Base-by-base conservation (phyloP, 2,888 invertebrate genomes). In the Dryobotodes eremita region DNA sequence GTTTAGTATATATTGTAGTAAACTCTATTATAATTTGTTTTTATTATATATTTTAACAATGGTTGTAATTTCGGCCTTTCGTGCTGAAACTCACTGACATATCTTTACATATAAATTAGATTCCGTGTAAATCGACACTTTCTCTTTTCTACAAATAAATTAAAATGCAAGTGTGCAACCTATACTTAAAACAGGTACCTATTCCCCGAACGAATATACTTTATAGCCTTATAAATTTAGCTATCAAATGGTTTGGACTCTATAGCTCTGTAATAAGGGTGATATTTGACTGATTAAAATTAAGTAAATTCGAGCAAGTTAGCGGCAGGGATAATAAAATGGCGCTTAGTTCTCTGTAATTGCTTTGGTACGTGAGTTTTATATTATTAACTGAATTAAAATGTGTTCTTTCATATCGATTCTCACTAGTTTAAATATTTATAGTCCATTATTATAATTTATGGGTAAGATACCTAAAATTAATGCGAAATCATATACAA, bases 281-380 rank as follows among this genome's bases (percentile, higher is more conserved):
- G 71, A 79, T 77, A 82, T 84, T 89, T 17, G 23, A 15, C 55
- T 80, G 77, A 59, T 48, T 57, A 79, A 80, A 86, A 84, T 84
- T 84, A 87, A 88, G 87, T 84, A 81, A 88, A 86, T 88, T 86
- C 86, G 77, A 80, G 65, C 69, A 88, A 88, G 89, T 90, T 88
- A 87, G 82, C 85, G 87, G 89, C 84, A 75, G 78, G 82, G 76
- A 87, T 83, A 70, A 91, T 93, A 92, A 93, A 93, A 92, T 91
- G 89, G 88, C 90, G 89, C 91, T 92, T 90, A 88, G 89, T 87
- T 89, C 77, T 80, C 88, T 87, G 90, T 90, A 90, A 92, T 92
- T 92, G 90, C 88, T 86, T 90, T 84, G 83, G 84, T 91, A 90
- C 90, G 91, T 89, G 89, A 87, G 86, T 89, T 91, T 90, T 90